phyloP scores from a whole-genome alignment of 2,888 invertebrate genomes.

The Stenotaenia linearis region DNA sequence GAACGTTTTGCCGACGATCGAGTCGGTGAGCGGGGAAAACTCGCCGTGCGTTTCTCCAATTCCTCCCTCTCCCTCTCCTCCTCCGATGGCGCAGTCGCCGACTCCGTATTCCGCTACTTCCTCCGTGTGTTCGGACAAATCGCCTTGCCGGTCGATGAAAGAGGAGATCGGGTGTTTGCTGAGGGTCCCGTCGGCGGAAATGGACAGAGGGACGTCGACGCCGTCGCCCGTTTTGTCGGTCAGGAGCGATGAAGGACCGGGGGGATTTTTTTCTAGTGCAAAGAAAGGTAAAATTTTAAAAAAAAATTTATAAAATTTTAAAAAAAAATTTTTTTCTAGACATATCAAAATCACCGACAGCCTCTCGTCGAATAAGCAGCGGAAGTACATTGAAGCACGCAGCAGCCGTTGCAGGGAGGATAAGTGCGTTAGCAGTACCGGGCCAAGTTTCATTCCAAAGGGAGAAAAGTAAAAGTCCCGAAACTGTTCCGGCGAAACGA shows the following conservation, averaged over 20 bases:
- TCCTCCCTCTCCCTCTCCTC: conserved; percentile 39
- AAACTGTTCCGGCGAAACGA: conserved; percentile 30
- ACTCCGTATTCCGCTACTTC: not conserved
- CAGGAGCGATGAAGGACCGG: not conserved
- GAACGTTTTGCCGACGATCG: conserved; percentile 35
- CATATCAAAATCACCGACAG: conserved; percentile 50
- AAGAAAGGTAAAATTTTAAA: conserved; percentile 18
- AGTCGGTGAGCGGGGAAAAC: conserved; percentile 36
- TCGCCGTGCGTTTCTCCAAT: conserved; percentile 50
- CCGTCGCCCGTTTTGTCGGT: not conserved
- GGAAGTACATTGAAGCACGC: conserved; percentile 75
- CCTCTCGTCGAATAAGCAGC: conserved; percentile 82
- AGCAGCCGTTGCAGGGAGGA: conserved; percentile 34
- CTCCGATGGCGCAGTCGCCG: not conserved
- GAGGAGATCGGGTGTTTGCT: not conserved
- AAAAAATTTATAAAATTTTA: too few relatives aligned
- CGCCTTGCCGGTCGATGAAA: not conserved
- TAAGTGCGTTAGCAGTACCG: conserved; percentile 34
- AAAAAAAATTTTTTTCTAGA: too few relatives aligned
- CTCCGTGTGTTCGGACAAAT: not conserved
- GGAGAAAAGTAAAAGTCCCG: conserved; percentile 35
- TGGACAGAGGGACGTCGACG: not conserved
- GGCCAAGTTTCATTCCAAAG: conserved; percentile 30
- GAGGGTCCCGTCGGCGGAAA: not conserved
- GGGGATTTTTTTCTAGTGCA: conserved; percentile 3